Evolutionary conservation across 2,113 vertebrate genomes (phyloP), one percentile per base, ranked within the genome.

Genomic region (Haplochromis vanheusdeni): DNA sequence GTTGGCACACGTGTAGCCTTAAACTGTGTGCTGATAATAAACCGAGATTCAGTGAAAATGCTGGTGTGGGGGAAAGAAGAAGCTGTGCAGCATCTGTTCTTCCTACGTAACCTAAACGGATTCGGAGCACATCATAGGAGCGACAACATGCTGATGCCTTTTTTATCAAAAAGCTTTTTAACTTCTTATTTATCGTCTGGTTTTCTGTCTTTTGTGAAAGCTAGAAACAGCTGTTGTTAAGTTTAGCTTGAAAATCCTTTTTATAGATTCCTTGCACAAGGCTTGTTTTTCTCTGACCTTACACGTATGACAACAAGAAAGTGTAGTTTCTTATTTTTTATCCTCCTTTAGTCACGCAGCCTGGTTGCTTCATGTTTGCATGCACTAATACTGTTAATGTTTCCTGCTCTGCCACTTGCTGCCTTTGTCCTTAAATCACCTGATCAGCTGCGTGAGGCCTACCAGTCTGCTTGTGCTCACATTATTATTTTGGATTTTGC

Each of bases 201-300:
- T 77, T 77, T 73, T 77, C 26, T 49, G 26, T 49, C 6, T 31
- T 49, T 0, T 49, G 70, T 77, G 26, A 75, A 49, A 77, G 42
- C 10, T 2, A 31, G 4, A 77, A 77, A 49, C 42, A 77, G 40
- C 68, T 28, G 68, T 6, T 75, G 23, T 75, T 19, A 75, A 28
- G 40, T 28, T 75, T 17, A 47, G 40, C 23, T 26, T 28, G 14
- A 19, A 26, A 47, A 75, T 28, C 42, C 40, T 28, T 23, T 28
- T 10, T 10, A 45, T 21, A 26, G 68, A 45, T 45, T 45, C 9
- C 1, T 75, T 17, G 13, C 68, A 47, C 3, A 2, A 9, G 23
- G 23, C 68, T 47, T 49, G 40, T 75, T 75, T 75, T 19, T 75
- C 42, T 28, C 23, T 75, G 68, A 75, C 33, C 62, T 68, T 21